Evolutionary conservation across 2,797 vertebrate species (phyloP), one percentile per base, ranked within the genome.

Genomic region (Coregonus ussuriensis): DNA sequence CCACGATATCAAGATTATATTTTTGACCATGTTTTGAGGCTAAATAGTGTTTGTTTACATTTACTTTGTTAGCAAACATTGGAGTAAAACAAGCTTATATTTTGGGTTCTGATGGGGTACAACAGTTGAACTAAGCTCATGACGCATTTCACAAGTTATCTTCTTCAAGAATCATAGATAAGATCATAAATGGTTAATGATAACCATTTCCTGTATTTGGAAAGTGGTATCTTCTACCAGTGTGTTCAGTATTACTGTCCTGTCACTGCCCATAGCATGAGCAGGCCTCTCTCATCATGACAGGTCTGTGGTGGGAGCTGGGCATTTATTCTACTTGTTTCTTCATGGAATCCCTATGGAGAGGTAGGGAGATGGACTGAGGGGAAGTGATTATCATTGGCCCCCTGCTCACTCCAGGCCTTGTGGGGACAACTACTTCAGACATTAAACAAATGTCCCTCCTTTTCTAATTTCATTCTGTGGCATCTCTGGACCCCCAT

Each of bases 381-480:
- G 37, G 37, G 76, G 59, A 85, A 63, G 87, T 84, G 78, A 86
- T 37, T 84, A 78, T 84, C 89, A 89, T 85, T 82, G 79, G 4
- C 81, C 88, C 79, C 85, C 89, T 81, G 83, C 77, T 87, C 72
- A 81, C 81, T 91, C 84, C 71, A 79, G 81, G 74, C 79, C 82
- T 87, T 82, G 73, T 70, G 83, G 86, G 82, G 79, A 89, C 79
- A 73, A 90, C 87, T 79, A 80, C 88, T 83, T 77, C 90, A 78
- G 79, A 89, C 86, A 72, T 76, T 85, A 93, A 83, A 94, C 91
- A 92, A 90, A 92, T 92, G 85, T 90, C 83, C 83, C 82, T 86
- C 85, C 88, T 87, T 85, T 89, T 79, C 91, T 93, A 92, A 92
- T 92, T 94, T 91, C 77, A 90, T 84, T 35, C 70, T 82, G 91